A percentile compares a stretch with the other conserved stretches of the same genome.
Evolutionary conservation across 1,140 invertebrate genomes (phyloP).

Genomic region (Drosophila yakuba): DNA sequence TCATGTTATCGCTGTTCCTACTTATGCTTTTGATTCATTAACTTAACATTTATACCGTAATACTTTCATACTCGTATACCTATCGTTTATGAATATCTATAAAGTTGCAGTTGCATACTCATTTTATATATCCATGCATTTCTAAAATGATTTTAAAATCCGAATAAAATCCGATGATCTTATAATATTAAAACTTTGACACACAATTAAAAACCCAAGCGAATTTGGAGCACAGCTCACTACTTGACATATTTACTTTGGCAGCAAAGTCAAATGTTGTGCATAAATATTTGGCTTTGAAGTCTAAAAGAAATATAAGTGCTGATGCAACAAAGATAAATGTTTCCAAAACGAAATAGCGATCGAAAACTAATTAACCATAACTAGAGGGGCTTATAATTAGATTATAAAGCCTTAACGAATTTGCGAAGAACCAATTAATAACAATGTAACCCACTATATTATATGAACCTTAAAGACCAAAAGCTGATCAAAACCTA

Average conservation of each 20-base stretch:
- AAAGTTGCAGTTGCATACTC: constrained; percentile 64
- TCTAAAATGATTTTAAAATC: constrained; percentile 80
- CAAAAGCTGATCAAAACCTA: constrained; percentile 28
- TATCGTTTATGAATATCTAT: constrained; percentile 41
- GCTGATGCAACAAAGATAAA: constrained; percentile 49
- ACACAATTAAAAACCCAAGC: constrained; percentile 57
- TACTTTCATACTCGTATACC: constrained; percentile 27
- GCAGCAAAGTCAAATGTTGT: constrained; percentile 47
- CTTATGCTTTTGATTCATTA: constrained; percentile 54
- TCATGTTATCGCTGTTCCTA: constrained; percentile 49
- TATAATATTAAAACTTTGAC: constrained; percentile 85
- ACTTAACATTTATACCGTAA: constrained; percentile 28
- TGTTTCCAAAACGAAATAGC: constrained; percentile 39
- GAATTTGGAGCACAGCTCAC: constrained; percentile 37
- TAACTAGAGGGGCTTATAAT: constrained; percentile 59
- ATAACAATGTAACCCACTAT: constrained; percentile 19
- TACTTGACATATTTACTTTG: constrained; percentile 37
- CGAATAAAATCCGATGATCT: constrained; percentile 83
- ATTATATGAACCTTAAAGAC: constrained; percentile 33
- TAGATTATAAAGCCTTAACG: constrained; percentile 40
- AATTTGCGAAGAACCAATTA: constrained; percentile 25
- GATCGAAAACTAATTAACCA: constrained; percentile 41
- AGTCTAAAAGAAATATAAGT: constrained; percentile 29
- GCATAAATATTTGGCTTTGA: constrained; percentile 42
- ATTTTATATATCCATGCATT: constrained; percentile 73